Evolutionary conservation across 2,888 invertebrate genomes (phyloP), one percentile per base, ranked within the genome.

Genomic region (Mesorhabditis spiculigera): DNA sequence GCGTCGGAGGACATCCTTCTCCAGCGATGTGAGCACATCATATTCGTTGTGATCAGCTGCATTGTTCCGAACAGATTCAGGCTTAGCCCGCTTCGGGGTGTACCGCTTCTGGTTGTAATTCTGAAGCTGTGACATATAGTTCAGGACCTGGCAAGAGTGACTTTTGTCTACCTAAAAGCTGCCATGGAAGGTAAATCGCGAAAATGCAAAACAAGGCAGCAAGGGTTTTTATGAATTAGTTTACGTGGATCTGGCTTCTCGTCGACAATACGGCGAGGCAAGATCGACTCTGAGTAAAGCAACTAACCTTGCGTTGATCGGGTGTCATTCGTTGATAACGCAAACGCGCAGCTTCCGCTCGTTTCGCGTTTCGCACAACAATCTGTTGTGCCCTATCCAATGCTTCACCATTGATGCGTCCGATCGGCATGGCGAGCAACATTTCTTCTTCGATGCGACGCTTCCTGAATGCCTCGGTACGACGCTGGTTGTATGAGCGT

Each of bases 361-460:
- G 67, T 66, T 85, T 84, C 45, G 85, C 84, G 63, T 84, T 84
- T 61, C 84, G 68, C 5, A 84, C 80, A 43, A 84, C 83, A 45
- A 84, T 84, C 71, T 84, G 84, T 70, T 84, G 84, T 43, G 84
- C 84, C 6, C 83, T 69, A 68, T 84, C 85, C 50, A 84, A 71
- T 4, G 84, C 84, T 66, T 84, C 84, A 10, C 83, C 83, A 73
- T 81, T 82, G 61, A 82, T 84, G n/a, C 81, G 73, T 4, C 84
- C 84, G 16, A 85, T 85, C 5, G 84, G 84, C 82, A 83, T 84
- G 4, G 84, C 84, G 66, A 84, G 66, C 41, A 84, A 73, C 76
- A 81, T 79, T 71, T 84, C 84, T 67, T 84, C 84, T 69, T 84
- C 84, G 80, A 84, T 83, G 10, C 84, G 78, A n/a, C 82, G 77